Percentiles rank a stretch among this genome's conserved stretches.
phyloP scores from a whole-genome alignment of 2,113 vertebrate genomes.

The Colius striatus region DNA sequence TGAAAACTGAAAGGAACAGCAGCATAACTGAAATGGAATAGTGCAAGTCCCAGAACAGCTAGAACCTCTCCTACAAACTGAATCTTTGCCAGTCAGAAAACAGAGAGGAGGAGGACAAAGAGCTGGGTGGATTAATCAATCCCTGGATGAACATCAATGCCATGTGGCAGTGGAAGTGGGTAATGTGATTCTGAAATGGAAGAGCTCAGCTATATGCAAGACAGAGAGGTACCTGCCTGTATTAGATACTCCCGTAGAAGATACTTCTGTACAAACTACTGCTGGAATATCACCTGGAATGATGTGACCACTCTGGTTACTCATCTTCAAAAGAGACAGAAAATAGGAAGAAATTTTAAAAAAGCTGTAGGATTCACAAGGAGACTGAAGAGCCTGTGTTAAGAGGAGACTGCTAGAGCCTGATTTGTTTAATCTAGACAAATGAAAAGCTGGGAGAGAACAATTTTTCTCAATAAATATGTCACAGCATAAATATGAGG shows the following conservation, averaged over 20 bases:
- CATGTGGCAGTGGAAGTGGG: not conserved
- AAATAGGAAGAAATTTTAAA: not conserved
- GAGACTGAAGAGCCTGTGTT: not conserved
- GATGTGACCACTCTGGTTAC: not conserved
- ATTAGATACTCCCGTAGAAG: not conserved
- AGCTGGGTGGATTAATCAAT: not conserved
- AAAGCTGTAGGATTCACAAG: not conserved
- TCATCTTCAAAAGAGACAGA: not conserved
- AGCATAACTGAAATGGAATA: not conserved
- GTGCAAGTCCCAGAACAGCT: not conserved
- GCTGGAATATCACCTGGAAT: not conserved
- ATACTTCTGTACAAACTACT: not conserved
- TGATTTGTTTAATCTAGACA: slow-evolving; percentile 66
- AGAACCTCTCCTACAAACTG: not conserved
- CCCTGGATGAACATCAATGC: not conserved
- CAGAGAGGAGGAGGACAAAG: not conserved
- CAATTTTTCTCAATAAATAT: slow-evolving; percentile 58
- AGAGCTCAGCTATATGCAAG: not conserved
- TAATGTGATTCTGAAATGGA: not conserved
- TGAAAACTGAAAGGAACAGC: not conserved
- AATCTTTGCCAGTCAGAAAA: not conserved
- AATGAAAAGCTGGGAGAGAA: slow-evolving; percentile 52
- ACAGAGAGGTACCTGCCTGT: not conserved
- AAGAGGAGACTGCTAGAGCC: not conserved
- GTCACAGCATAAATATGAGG: slow-evolving; percentile 34